phyloP scores from a whole-genome alignment of 2,113 vertebrate genomes.

The Clinocottus analis region DNA sequence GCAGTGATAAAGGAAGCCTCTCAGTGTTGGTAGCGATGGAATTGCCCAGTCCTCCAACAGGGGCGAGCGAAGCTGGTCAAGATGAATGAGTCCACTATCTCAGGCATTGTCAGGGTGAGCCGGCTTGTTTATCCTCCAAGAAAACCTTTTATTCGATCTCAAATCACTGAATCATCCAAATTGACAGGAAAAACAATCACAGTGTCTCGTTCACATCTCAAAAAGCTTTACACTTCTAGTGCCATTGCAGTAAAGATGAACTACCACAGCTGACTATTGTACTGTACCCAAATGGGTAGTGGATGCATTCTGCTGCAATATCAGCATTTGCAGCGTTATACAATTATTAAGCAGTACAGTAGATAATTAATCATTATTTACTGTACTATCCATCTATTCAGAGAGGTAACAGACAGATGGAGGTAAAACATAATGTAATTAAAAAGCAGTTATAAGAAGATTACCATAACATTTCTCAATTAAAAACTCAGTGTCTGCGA shows the following conservation, averaged over 20 bases:
- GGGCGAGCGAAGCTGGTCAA: slow-evolving; percentile 33
- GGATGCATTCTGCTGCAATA: slow-evolving; percentile 18
- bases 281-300: slow-evolving; percentile 21
- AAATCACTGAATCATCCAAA: slow-evolving; percentile 66
- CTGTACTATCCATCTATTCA: slow-evolving; percentile 14
- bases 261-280: slow-evolving; percentile 14
- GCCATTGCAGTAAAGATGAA: slow-evolving; percentile 48
- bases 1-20: slow-evolving; percentile 36
- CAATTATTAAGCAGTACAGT: neutral
- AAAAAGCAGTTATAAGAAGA: neutral
- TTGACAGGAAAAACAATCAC: slow-evolving; percentile 63
- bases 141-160: slow-evolving; percentile 54
- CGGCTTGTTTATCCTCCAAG: slow-evolving; percentile 52
- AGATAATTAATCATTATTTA: slow-evolving; percentile 23
- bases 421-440: neutral
- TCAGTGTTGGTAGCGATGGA: slow-evolving; percentile 43
- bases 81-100: slow-evolving; percentile 61
- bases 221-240: slow-evolving; percentile 37
- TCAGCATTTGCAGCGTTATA: slow-evolving; percentile 16
- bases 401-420: slow-evolving; percentile 7
- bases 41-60: slow-evolving; percentile 28
- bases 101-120: slow-evolving; percentile 43
- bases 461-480: neutral
- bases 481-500: slow-evolving; percentile 3
- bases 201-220: slow-evolving; percentile 39